These are phyloP conservation scores for Gila orcuttii DNA, from an alignment of 2,113 vertebrate genomes.

Conservation along the genomic window DNA sequence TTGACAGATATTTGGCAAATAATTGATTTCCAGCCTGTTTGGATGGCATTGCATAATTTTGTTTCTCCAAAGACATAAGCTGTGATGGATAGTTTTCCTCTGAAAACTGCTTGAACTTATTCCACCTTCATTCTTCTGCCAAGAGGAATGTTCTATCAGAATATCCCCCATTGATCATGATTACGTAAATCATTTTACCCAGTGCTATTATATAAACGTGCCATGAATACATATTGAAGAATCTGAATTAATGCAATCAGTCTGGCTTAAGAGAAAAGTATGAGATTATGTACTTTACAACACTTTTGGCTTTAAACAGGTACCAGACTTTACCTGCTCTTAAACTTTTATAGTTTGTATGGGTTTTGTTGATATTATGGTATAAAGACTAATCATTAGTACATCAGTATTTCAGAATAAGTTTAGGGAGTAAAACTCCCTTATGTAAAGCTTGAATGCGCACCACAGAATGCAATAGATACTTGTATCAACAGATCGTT, in stretches of 20 bases:
- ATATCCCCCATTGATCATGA: constrained; percentile 28
- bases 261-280: background rate
- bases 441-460: constrained; percentile 14
- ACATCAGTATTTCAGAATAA: constrained; percentile 48
- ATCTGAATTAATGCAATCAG: background rate
- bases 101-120: constrained; percentile 25
- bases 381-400: constrained; percentile 43
- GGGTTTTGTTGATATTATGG: background rate
- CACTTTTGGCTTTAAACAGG: background rate
- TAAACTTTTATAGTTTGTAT: background rate
- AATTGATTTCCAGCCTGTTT: constrained; percentile 39
- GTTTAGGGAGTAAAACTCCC: constrained; percentile 33
- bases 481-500: constrained; percentile 49
- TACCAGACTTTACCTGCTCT: background rate
- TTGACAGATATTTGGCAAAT: constrained; percentile 44
- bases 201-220: background rate
- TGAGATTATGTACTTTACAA: background rate
- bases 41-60: constrained; percentile 10
- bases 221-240: background rate
- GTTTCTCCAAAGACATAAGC: constrained; percentile 4
- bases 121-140: constrained; percentile 6
- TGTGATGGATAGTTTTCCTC: constrained; percentile 40
- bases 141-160: constrained; percentile 17
- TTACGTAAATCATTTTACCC: constrained; percentile 3
- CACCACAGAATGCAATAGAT: constrained; percentile 32